Conservation (phyloP, 2,888 invertebrate species). For the Volucella zonaria region DNA sequence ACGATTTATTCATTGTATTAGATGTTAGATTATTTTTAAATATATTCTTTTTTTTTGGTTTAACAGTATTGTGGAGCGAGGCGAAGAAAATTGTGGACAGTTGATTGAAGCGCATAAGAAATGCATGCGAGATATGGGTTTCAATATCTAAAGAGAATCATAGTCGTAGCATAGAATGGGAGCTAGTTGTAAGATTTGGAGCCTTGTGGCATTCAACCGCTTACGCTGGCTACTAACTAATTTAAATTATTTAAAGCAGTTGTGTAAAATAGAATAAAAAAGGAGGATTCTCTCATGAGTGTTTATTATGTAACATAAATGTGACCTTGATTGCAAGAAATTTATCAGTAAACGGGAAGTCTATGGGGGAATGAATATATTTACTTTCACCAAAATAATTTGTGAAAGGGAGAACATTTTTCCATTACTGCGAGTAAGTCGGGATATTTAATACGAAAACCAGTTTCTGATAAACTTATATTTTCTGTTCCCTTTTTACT, state of each 20-base stretch:
- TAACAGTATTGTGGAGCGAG: conserved; percentile 94
- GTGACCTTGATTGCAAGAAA: conserved; percentile 31
- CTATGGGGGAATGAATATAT: too few species aligned
- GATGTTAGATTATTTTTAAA: neutral
- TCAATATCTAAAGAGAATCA: conserved; percentile 89
- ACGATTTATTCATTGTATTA: conserved; percentile 78
- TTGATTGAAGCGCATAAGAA: conserved; percentile 97
- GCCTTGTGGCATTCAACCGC: conserved; percentile 1
- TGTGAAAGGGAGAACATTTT: neutral
- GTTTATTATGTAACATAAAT: conserved; percentile 36
- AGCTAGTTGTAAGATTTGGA: conserved; percentile 27
- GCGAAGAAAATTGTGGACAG: conserved; percentile 94
- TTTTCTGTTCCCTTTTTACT: too few species aligned
- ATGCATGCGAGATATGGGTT: conserved; percentile 98
- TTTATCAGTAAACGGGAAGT: too few species aligned
- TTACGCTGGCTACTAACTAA: conserved; percentile 26
- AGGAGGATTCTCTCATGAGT: neutral
- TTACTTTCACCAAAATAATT: neutral
- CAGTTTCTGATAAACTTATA: too few species aligned
- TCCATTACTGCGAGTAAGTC: neutral
- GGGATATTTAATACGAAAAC: too few species aligned
- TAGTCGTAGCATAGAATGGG: neutral
- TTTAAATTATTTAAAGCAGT: conserved; percentile 26
- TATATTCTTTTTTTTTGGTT: conserved; percentile 71
- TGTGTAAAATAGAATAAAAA: conserved; percentile 44